Conservation (phyloP, 2,797 vertebrate genomes). For the Channallabes apus region DNA sequence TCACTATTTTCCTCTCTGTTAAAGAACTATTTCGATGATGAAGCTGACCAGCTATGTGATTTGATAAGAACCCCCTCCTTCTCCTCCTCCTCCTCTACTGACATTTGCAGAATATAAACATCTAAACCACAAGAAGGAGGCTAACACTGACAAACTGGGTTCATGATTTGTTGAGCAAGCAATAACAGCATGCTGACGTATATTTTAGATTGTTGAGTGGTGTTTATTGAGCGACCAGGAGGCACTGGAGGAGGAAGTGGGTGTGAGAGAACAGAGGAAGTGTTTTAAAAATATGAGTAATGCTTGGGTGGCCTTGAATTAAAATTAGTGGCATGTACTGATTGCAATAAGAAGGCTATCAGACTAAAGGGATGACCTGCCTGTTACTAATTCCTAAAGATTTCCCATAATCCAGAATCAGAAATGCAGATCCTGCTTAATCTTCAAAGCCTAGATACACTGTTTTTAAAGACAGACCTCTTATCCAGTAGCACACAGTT, state of each 20-base stretch:
- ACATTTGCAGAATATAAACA: constrained; percentile 42
- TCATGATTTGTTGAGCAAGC: constrained; percentile 59
- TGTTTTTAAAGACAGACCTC: constrained; percentile 1
- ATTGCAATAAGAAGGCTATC: constrained; percentile 47
- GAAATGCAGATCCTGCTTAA: constrained; percentile 26
- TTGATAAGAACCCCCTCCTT: constrained; percentile 18
- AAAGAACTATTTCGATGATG: constrained; percentile 15
- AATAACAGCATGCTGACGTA: constrained; percentile 58
- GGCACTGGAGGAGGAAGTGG: constrained; percentile 44
- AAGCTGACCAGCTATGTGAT: constrained; percentile 24
- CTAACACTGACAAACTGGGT: constrained; percentile 50
- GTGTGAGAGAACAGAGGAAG: constrained; percentile 46
- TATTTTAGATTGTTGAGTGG: constrained; percentile 59
- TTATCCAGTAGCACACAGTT: not conserved
- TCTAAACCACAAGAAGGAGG: constrained; percentile 30
- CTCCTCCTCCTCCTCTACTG: constrained; percentile 23
- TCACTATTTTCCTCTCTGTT: not conserved
- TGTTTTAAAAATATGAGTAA: constrained; percentile 51
- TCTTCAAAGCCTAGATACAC: constrained; percentile 29
- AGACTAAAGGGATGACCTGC: constrained; percentile 43
- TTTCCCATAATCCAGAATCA: constrained; percentile 44
- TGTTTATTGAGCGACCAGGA: constrained; percentile 58
- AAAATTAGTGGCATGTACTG: constrained; percentile 58
- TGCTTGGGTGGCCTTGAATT: constrained; percentile 55
- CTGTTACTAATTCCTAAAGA: constrained; percentile 54